These are phyloP conservation scores for Aplidium turbinatum DNA, from an alignment of 23 tunicate species.

Conservation along the genomic window DNA sequence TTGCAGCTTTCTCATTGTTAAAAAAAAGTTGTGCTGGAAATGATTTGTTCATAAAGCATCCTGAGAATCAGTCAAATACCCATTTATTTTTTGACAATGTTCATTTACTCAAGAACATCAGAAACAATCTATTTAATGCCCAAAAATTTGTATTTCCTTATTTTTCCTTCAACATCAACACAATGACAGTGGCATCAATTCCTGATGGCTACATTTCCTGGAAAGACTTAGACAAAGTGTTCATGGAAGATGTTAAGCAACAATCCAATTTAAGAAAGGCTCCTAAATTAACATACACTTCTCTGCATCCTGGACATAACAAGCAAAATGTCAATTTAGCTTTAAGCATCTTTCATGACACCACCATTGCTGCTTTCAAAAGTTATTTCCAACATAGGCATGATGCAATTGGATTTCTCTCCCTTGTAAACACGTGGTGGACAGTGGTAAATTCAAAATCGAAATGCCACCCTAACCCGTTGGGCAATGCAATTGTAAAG, in stretches of 20 bases:
- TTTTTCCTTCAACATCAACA: background rate
- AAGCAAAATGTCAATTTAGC: conserved; percentile 17
- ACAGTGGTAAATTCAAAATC: background rate
- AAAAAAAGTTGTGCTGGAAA: background rate
- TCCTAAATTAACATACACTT: conserved; percentile 1
- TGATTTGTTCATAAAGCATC: conserved; percentile 2
- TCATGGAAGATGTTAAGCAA: background rate
- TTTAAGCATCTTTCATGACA: conserved; percentile 1
- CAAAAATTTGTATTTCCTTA: conserved; percentile 22
- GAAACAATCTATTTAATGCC: conserved; percentile 22
- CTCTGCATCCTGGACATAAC: conserved; percentile 13
- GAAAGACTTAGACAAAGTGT: background rate
- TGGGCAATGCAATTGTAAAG: too few relatives aligned
- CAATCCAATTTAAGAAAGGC: conserved; percentile 17
- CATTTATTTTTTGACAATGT: conserved; percentile 28
- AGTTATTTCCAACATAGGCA: conserved; percentile 13
- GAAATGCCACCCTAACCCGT: too few relatives aligned
- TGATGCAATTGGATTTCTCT: conserved; percentile 9
- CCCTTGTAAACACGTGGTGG: conserved; percentile 12
- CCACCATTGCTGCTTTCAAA: conserved; percentile 24
- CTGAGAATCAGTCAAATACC: background rate
- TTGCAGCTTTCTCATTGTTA: background rate
- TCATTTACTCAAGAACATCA: conserved; percentile 17
- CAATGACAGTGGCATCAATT: background rate
- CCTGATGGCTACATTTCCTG: conserved; percentile 5